Percentiles rank a stretch among this genome's conserved stretches.
These are phyloP conservation scores for Burhinus bistriatus DNA, from an alignment of 2,113 vertebrate genomes.

Conservation along the genomic window DNA sequence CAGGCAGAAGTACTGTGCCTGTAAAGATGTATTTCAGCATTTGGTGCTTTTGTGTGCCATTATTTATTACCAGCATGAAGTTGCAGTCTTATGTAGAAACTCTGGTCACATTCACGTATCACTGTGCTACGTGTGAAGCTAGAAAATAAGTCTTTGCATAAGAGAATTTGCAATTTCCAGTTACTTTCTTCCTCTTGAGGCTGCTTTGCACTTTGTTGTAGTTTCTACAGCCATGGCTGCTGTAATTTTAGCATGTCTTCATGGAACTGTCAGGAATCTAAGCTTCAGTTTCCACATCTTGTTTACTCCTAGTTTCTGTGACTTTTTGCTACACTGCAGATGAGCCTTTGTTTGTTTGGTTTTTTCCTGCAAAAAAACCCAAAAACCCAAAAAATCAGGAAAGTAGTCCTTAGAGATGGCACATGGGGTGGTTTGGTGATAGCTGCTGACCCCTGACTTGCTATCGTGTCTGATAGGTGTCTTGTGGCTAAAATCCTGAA, in stretches of 20 bases:
- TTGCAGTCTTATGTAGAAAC: neutral
- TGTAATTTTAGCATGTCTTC: neutral
- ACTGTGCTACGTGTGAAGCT: neutral
- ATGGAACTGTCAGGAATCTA: neutral
- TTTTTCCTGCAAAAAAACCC: too few species aligned
- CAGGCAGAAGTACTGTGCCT: neutral
- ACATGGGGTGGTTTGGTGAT: neutral
- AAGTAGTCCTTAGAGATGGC: neutral
- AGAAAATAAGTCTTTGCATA: neutral
- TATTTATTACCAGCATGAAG: neutral
- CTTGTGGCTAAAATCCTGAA: neutral
- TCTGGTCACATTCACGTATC: neutral
- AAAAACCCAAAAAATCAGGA: too few species aligned
- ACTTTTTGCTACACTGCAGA: accelerated
- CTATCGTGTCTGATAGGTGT: neutral
- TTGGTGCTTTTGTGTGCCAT: accelerated
- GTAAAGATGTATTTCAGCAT: neutral
- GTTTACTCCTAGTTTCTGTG: neutral
- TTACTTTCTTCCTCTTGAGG: neutral
- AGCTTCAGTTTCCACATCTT: neutral
- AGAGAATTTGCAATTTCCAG: neutral
- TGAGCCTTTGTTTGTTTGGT: neutral
- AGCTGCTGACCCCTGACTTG: neutral
- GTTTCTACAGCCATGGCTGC: neutral
- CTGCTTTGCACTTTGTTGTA: neutral